Evolutionary conservation across 2,113 vertebrate species (phyloP).

Genomic region (Tachycineta bicolor): DNA sequence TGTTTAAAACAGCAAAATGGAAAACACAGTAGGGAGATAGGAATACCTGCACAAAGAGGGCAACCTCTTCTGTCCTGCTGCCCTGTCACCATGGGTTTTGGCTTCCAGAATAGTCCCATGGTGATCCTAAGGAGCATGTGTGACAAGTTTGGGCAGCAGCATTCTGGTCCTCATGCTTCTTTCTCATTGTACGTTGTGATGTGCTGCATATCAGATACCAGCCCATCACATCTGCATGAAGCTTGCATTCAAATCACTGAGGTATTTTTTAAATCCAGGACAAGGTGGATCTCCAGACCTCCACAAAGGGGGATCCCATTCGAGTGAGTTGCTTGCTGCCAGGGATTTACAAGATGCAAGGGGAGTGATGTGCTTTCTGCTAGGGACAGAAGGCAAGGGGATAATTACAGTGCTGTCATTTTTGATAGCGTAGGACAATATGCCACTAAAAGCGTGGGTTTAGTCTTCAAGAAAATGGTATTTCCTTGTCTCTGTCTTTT

Average conservation of each 20-base stretch:
- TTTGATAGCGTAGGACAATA: background rate
- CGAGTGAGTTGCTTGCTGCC: background rate
- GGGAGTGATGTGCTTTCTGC: background rate
- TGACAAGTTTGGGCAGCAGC: background rate
- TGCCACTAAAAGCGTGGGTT: background rate
- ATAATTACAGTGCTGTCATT: background rate
- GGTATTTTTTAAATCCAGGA: background rate
- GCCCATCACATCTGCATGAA: accelerated
- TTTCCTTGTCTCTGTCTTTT: background rate
- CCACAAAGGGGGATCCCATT: background rate
- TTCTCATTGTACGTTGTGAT: background rate
- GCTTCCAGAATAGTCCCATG: background rate
- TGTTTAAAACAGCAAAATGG: background rate
- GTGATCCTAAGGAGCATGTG: background rate
- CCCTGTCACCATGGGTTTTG: background rate
- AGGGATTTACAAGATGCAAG: background rate
- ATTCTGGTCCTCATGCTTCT: background rate
- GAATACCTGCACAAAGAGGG: background rate
- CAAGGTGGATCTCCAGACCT: background rate
- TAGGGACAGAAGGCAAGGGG: background rate
- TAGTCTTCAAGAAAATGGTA: background rate
- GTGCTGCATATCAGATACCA: background rate
- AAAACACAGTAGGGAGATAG: background rate
- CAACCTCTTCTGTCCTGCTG: background rate
- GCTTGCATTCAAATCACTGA: accelerated